Percentiles rank a stretch among this genome's conserved stretches.
Evolutionary conservation across 2,797 vertebrate genomes (phyloP).

Genomic region (Netta rufina): DNA sequence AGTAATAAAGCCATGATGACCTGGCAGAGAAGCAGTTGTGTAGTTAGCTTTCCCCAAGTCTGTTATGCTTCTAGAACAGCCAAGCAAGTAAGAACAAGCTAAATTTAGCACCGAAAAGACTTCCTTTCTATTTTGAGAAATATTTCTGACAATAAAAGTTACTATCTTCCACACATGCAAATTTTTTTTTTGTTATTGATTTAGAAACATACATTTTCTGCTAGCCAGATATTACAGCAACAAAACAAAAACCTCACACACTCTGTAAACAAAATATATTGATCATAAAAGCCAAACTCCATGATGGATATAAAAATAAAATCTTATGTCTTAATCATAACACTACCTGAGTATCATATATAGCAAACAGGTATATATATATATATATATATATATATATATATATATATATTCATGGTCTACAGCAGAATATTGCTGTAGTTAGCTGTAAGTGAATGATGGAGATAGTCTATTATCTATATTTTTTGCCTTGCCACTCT

Average conservation of each 20-base stretch:
- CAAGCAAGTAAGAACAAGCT: neutral
- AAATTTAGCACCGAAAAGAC: neutral
- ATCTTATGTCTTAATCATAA: neutral
- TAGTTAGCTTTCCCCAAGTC: neutral
- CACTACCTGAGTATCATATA: neutral
- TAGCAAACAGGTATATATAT: neutral
- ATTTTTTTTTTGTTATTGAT: neutral
- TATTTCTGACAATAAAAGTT: constrained; percentile 16
- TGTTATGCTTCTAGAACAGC: neutral
- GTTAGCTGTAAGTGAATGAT: neutral
- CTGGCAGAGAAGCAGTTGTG: neutral
- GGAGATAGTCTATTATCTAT: neutral
- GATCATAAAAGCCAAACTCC: constrained; percentile 13
- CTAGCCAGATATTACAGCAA: constrained; percentile 14
- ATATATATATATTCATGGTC: too few species aligned
- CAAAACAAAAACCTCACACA: neutral
- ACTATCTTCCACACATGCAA: neutral
- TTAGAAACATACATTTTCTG: constrained; percentile 2
- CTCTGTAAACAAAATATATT: constrained; percentile 15
- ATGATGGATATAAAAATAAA: constrained; percentile 32
- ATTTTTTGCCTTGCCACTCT: neutral
- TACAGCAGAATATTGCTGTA: neutral
- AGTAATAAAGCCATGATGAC: neutral
- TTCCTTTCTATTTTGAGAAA: neutral
- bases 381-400: too few species aligned